Base-by-base conservation (phyloP, 1,140 invertebrate genomes). In the Pogonomyrmex barbatus region DNA sequence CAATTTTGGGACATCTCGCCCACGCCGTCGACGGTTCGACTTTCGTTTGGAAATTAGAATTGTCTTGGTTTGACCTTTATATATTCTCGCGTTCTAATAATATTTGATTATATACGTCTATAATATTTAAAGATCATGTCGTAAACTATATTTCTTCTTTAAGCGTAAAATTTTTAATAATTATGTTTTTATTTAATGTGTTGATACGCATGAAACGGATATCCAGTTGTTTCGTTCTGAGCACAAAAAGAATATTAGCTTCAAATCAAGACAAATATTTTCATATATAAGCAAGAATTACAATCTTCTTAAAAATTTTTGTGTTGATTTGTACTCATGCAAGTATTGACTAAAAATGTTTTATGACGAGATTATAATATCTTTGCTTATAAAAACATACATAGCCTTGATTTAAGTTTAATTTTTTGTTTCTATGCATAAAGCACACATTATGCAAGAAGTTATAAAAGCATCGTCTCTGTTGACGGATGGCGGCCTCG, bases 31-130 rank as follows among this genome's bases (percentile, higher is more conserved):
- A 58, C 45, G 24, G 50, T 76, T 45, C 24, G 70, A 88, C 77
- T 87, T 89, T 89, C 77, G 68, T 54, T 30, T 36, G 52, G 5
- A 12, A 76, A 89, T 90, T 89, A 87, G 88, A 75, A 63, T 76
- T 77, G 14, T 42, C 17, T 10, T 9, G 60, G 17, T 50, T 45
- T 67, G 36, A 84, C 50, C 65, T 50, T 56, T 5, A 68, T 68
- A 42, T 56, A 58, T 54, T 58, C 36, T 83, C 75, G 36, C 77
- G 36, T 84, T 77, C 63, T 24, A 24, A 24, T 24, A 24, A 89
- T 67, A 5, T 45, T 12, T 17, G 8, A 30, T 39, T 30, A 17
- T 4, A 2, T 17, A 9, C n/a, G 17, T 12, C 45, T 6, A 10
- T 42, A 0, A 24, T 14, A 10, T 58, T 30, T 8, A 24, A 56